Conservation (phyloP, 2,113 vertebrate species). For the Trinectes maculatus region DNA sequence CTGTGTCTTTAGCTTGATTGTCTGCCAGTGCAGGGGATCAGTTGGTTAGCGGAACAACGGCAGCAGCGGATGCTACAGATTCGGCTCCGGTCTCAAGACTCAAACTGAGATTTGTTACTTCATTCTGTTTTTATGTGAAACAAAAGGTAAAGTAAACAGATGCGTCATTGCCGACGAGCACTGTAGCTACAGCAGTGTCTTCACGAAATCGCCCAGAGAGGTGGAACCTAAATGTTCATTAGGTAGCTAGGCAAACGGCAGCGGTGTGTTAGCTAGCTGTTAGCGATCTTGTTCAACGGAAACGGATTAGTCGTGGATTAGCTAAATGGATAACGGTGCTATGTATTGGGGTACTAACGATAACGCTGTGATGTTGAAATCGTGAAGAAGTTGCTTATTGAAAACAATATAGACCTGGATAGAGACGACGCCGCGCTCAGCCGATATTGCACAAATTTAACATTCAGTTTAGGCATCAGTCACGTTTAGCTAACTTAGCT, state of each 20-base stretch:
- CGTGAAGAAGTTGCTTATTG: not conserved
- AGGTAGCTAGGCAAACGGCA: slow-evolving; percentile 26
- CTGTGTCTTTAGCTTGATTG: slow-evolving; percentile 10
- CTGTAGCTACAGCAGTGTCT: fast-evolving
- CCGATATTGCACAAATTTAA: not conserved
- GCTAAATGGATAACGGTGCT: slow-evolving; percentile 42
- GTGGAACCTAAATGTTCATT: slow-evolving; percentile 2
- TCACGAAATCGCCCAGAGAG: not conserved
- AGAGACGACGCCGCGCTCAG: not conserved
- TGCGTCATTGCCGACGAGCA: not conserved
- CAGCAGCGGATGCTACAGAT: slow-evolving; percentile 62
- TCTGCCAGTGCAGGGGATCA: slow-evolving; percentile 42
- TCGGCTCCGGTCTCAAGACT: slow-evolving; percentile 35
- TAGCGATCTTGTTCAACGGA: slow-evolving; percentile 65
- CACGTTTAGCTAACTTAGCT: slow-evolving; percentile 22
- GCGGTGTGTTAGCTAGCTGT: slow-evolving; percentile 57
- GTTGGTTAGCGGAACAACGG: slow-evolving; percentile 65
- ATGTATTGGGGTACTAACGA: not conserved
- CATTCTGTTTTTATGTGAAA: slow-evolving; percentile 24
- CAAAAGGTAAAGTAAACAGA: slow-evolving; percentile 39
- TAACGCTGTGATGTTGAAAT: not conserved
- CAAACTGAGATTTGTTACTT: slow-evolving; percentile 59
- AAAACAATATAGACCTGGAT: fast-evolving
- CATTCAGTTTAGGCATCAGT: slow-evolving; percentile 7
- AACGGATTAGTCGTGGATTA: slow-evolving; percentile 68